Conservation (phyloP, 2,888 invertebrate species). For the Pilophorus perplexus region DNA sequence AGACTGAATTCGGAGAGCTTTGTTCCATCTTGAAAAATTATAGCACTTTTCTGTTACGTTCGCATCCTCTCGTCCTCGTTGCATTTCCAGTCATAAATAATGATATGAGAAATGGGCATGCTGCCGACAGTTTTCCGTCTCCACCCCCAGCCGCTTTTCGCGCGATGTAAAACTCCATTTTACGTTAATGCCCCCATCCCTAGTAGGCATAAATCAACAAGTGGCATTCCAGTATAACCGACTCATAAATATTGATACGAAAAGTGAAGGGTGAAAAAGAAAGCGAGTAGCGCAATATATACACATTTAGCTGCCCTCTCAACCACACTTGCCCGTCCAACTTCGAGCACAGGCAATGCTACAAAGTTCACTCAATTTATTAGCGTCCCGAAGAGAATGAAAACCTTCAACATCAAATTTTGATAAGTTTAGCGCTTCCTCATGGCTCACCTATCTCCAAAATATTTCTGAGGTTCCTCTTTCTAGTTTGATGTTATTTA, state of each 20-base stretch:
- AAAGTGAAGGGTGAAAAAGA: not conserved
- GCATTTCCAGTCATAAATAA: conserved; percentile 15
- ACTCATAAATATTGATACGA: conserved; percentile 32
- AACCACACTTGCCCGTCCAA: not conserved
- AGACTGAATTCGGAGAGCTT: too few species aligned
- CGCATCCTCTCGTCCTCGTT: not conserved
- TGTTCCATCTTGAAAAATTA: too few species aligned
- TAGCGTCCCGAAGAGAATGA: too few species aligned
- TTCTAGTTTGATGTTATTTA: too few species aligned
- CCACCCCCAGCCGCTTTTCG: not conserved
- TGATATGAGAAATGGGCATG: conserved; percentile 13
- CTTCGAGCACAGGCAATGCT: not conserved
- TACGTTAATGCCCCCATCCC: conserved; percentile 6
- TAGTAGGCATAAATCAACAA: conserved; percentile 23
- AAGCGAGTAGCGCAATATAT: not conserved
- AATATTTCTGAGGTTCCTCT: too few species aligned
- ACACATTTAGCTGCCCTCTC: not conserved
- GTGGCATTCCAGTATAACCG: conserved; percentile 19
- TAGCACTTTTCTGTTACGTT: too few species aligned
- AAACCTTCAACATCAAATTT: too few species aligned
- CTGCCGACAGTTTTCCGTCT: not conserved
- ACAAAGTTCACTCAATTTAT: too few species aligned
- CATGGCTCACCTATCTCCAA: too few species aligned
- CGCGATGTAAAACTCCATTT: conserved; percentile 8
- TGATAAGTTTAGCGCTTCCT: too few species aligned